Conservation (phyloP, 2,888 invertebrate genomes). For the Anaspis maculata region DNA sequence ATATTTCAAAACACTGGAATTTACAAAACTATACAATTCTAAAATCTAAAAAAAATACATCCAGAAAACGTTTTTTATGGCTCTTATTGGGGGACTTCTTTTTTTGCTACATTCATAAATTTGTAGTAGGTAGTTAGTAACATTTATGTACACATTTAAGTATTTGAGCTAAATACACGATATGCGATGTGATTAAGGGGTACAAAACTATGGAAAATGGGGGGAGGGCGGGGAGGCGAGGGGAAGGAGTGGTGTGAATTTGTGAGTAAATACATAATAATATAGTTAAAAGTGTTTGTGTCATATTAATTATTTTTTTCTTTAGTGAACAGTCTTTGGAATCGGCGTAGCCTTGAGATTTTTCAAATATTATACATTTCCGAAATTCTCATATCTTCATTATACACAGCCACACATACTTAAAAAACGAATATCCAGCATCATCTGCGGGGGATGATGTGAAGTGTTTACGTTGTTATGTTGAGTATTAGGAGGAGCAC, state of each 20-base stretch:
- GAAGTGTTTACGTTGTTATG: slow-evolving; percentile 7
- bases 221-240: too few species aligned
- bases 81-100: too few species aligned
- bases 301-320: not conserved
- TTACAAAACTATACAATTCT: too few species aligned
- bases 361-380: slow-evolving; percentile 1
- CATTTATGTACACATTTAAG: too few species aligned
- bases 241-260: too few species aligned
- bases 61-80: too few species aligned
- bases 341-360: slow-evolving; percentile 4
- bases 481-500: slow-evolving; percentile 14
- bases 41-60: too few species aligned
- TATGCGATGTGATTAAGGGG: slow-evolving; percentile 14
- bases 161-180: slow-evolving; percentile 16
- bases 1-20: too few species aligned
- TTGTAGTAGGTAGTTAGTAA: too few species aligned
- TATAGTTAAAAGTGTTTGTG: too few species aligned
- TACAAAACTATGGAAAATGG: slow-evolving; percentile 8
- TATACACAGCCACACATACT: slow-evolving; percentile 14
- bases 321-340: slow-evolving; percentile 10
- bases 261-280: too few species aligned
- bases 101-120: too few species aligned
- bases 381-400: slow-evolving; percentile 6
- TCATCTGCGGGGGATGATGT: not conserved
- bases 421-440: not conserved